Evolutionary conservation across 2,797 vertebrate species (phyloP).

Genomic region (Sardinella longiceps): DNA sequence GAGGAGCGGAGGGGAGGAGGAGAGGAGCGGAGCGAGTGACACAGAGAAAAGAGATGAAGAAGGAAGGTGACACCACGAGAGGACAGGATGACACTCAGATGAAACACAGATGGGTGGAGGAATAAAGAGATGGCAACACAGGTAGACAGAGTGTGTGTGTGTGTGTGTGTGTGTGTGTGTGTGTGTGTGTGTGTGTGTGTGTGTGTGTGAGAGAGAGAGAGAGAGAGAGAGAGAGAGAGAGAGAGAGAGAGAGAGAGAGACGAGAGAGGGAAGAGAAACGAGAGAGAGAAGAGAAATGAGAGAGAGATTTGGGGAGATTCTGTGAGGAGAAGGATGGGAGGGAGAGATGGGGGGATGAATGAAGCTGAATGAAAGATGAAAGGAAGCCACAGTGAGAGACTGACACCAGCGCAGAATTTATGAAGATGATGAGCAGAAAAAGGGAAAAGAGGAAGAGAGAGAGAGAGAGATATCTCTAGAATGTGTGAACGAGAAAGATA

Average conservation of each 20-base stretch:
- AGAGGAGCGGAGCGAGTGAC: no score
- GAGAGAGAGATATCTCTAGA: background rate
- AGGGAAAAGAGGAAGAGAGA: background rate
- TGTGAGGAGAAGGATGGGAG: background rate
- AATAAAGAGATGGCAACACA: background rate
- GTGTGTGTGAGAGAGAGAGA: no score
- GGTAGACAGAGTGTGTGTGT: no score
- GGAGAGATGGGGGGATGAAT: background rate
- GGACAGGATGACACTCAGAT: background rate
- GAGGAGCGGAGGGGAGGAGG: no score
- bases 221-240: no score
- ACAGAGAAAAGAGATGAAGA: background rate
- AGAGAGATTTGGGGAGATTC: background rate
- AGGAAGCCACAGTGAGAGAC: background rate
- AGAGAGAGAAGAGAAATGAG: no score
- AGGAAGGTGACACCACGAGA: background rate
- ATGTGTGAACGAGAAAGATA: background rate
- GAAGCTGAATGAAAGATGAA: background rate
- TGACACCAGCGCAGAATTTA: background rate
- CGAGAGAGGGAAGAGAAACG: no score
- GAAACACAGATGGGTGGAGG: background rate
- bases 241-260: no score
- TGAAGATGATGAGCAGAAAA: background rate
- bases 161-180: no score
- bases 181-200: no score